Percentiles rank a stretch among this genome's conserved stretches.
Conservation (phyloP, 2,888 invertebrate species). For the Pachliopta kotzebuea region DNA sequence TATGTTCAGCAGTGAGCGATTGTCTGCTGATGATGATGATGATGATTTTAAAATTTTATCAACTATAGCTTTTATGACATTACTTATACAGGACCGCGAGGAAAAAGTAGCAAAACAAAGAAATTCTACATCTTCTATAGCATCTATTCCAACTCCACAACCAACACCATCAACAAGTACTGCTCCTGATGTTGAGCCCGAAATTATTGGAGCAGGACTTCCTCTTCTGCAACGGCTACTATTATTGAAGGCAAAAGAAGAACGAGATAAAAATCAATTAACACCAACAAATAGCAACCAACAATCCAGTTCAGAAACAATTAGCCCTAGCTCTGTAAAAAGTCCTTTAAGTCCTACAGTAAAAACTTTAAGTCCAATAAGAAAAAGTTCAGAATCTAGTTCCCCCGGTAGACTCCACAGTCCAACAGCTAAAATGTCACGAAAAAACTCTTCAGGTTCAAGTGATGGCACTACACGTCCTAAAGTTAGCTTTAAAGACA, state of each 20-base stretch:
- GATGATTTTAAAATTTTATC: background rate
- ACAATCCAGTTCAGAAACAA: slow-evolving; percentile 76
- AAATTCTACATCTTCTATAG: slow-evolving; percentile 58
- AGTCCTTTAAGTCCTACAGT: slow-evolving; percentile 75
- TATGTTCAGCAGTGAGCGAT: no score
- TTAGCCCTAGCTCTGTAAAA: slow-evolving; percentile 74
- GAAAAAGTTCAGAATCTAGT: slow-evolving; percentile 73
- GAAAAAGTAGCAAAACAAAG: slow-evolving; percentile 75
- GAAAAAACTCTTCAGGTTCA: slow-evolving; percentile 73
- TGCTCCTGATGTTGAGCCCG: slow-evolving; percentile 78
- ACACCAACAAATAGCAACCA: slow-evolving; percentile 68
- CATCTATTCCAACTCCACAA: slow-evolving; percentile 71
- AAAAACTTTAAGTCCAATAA: slow-evolving; percentile 72
- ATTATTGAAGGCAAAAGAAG: slow-evolving; percentile 88
- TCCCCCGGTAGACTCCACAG: slow-evolving; percentile 75
- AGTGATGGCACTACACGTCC: slow-evolving; percentile 70
- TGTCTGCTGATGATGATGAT: no score
- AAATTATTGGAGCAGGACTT: slow-evolving; percentile 85
- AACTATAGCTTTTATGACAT: background rate
- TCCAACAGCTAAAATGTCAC: slow-evolving; percentile 67
- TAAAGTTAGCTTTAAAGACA: slow-evolving; percentile 83
- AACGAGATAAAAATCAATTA: slow-evolving; percentile 76
- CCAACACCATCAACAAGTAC: slow-evolving; percentile 82
- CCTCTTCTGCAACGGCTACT: slow-evolving; percentile 88
- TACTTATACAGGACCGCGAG: slow-evolving; percentile 65